Evolutionary conservation across 2,888 invertebrate species (phyloP).

Genomic region (Pterostichus madidus): DNA sequence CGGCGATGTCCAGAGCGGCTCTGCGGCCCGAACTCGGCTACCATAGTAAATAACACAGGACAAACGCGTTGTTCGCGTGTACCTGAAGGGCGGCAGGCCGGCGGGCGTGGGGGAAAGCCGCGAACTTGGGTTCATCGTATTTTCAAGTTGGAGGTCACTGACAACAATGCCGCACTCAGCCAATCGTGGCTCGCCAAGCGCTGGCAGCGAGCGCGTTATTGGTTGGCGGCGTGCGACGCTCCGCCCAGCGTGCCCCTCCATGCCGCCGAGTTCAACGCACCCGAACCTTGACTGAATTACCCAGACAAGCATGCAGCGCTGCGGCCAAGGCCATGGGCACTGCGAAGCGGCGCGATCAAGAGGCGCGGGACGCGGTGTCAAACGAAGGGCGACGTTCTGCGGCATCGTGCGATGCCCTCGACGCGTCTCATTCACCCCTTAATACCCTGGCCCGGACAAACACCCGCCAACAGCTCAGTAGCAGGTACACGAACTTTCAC

Average conservation of each 20-base stretch:
- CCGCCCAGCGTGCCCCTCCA: slow-evolving; percentile 71
- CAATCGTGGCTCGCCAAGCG: slow-evolving; percentile 79
- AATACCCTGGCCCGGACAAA: background rate
- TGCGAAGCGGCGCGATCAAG: slow-evolving; percentile 72
- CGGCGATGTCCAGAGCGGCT: slow-evolving; percentile 70
- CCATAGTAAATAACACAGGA: slow-evolving; percentile 77
- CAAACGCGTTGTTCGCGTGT: slow-evolving; percentile 68
- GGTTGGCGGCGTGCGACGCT: slow-evolving; percentile 76
- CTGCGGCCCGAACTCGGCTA: slow-evolving; percentile 74
- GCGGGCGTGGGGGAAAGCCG: slow-evolving; percentile 79
- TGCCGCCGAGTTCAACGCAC: slow-evolving; percentile 86
- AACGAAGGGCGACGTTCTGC: slow-evolving; percentile 70
- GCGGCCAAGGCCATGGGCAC: slow-evolving; percentile 84
- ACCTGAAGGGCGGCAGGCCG: slow-evolving; percentile 73
- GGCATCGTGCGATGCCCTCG: slow-evolving; percentile 59
- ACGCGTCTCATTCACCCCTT: background rate
- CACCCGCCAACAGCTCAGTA: slow-evolving; percentile 68
- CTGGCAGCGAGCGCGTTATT: slow-evolving; percentile 75
- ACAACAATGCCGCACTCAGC: slow-evolving; percentile 80
- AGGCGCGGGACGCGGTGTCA: slow-evolving; percentile 74
- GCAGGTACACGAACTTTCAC: slow-evolving; percentile 73
- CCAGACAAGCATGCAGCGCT: slow-evolving; percentile 78
- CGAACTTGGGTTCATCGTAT: slow-evolving; percentile 85
- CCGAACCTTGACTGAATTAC: slow-evolving; percentile 93
- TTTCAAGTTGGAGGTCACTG: slow-evolving; percentile 92